Conservation (phyloP, 2,113 vertebrate genomes). For the Sula dactylatra region DNA sequence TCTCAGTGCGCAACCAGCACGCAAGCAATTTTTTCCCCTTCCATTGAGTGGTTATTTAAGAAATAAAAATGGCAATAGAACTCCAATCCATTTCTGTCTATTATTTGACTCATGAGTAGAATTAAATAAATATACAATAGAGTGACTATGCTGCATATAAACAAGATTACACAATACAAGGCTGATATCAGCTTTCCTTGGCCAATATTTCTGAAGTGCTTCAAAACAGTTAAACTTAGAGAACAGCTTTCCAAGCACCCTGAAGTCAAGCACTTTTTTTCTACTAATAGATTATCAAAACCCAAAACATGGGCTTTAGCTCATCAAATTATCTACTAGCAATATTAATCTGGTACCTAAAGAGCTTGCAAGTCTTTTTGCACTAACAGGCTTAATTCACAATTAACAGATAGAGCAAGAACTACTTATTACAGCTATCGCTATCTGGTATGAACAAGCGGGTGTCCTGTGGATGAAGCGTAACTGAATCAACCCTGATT, state of each 20-base stretch:
- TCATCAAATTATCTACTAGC: background rate
- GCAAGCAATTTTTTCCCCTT: background rate
- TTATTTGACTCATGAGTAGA: background rate
- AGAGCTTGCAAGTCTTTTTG: background rate
- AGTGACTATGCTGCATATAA: background rate
- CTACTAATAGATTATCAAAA: background rate
- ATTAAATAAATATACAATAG: background rate
- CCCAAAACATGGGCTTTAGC: background rate
- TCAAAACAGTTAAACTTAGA: background rate
- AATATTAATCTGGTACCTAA: background rate
- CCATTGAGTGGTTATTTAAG: background rate
- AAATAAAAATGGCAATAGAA: background rate
- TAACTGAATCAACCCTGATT: background rate
- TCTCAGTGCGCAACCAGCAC: background rate
- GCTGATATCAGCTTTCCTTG: background rate
- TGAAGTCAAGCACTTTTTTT: background rate
- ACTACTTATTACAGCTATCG: background rate
- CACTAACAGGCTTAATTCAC: background rate
- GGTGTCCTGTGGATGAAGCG: background rate
- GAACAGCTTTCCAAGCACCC: background rate
- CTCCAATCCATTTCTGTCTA: background rate
- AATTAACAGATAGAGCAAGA: background rate
- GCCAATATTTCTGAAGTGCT: background rate
- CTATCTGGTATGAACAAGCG: background rate
- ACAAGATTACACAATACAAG: background rate